These are phyloP conservation scores for Crossocerus cetratus DNA, from an alignment of 2,888 invertebrate species.

Conservation along the genomic window DNA sequence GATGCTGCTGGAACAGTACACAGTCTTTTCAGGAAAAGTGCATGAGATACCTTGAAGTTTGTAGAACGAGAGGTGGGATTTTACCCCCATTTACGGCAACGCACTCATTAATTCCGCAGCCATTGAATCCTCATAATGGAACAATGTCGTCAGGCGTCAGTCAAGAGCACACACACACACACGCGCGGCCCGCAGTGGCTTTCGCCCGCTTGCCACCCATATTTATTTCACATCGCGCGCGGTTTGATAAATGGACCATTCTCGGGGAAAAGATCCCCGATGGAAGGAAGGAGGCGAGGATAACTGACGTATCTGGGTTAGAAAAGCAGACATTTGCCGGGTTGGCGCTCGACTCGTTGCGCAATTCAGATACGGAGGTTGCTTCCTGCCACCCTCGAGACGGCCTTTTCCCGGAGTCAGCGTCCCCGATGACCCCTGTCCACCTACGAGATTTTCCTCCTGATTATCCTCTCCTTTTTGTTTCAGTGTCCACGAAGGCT, in stretches of 20 bases:
- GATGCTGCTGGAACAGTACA: background rate
- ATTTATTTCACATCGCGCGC: constrained; percentile 28
- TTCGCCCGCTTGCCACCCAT: background rate
- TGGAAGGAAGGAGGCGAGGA: constrained; percentile 13
- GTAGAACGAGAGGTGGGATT: too few relatives aligned
- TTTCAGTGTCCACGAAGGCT: constrained; percentile 90
- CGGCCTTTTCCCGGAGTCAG: constrained; percentile 6
- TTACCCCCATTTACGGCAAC: background rate
- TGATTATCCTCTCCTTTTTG: constrained; percentile 28
- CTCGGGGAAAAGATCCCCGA: constrained; percentile 23
- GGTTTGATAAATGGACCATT: constrained; percentile 41
- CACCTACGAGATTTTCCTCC: constrained; percentile 2
- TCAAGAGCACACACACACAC: background rate
- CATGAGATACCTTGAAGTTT: background rate
- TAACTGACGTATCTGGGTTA: constrained; percentile 40
- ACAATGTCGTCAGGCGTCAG: background rate
- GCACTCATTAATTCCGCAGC: background rate
- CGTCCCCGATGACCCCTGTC: background rate
- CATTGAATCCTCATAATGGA: background rate
- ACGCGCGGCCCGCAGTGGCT: background rate
- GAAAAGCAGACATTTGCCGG: constrained; percentile 6
- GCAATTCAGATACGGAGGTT: background rate
- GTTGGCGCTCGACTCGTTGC: constrained; percentile 9
- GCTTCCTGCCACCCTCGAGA: background rate
- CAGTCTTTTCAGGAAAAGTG: background rate